A percentile compares a stretch with the other conserved stretches of the same genome.
Conservation (phyloP, 2,797 vertebrate genomes). For the Xyrichtys novacula region DNA sequence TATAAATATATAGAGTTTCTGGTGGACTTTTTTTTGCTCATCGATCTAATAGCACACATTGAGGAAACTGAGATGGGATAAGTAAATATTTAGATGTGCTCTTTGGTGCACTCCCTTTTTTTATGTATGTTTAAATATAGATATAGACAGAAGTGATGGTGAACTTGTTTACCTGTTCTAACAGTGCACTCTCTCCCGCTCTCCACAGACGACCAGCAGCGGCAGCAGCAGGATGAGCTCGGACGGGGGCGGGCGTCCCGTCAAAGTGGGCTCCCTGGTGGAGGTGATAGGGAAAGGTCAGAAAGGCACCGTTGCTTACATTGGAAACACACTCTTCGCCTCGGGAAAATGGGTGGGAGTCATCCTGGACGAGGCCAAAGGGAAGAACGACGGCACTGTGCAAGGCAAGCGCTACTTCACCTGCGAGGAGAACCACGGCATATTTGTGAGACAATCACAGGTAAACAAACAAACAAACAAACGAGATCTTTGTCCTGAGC, state of each 20-base stretch:
- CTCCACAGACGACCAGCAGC: constrained; percentile 84
- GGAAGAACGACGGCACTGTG: constrained; percentile 95
- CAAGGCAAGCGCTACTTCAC: constrained; percentile 95
- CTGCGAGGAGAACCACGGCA: constrained; percentile 93
- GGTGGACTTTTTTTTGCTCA: too few species aligned
- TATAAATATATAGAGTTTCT: too few species aligned
- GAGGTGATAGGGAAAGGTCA: constrained; percentile 96
- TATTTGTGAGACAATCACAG: constrained; percentile 96
- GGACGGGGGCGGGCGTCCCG: constrained; percentile 88
- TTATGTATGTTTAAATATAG: too few species aligned
- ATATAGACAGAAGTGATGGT: too few species aligned
- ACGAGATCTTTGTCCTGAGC: neutral
- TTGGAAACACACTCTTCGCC: constrained; percentile 94
- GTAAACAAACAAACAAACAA: constrained; percentile 76
- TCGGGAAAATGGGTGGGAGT: constrained; percentile 97
- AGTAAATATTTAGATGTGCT: too few species aligned
- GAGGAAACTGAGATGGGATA: too few species aligned
- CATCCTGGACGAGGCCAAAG: constrained; percentile 94
- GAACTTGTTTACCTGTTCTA: neutral
- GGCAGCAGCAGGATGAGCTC: constrained; percentile 93
- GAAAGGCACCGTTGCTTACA: constrained; percentile 92
- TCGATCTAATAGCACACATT: too few species aligned
- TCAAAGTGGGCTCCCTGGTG: constrained; percentile 92
- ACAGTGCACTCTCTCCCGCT: neutral
- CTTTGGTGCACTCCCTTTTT: too few species aligned